These are phyloP conservation scores for Hydroisotoma schaefferi DNA, from an alignment of 2,888 invertebrate genomes.

Conservation along the genomic window DNA sequence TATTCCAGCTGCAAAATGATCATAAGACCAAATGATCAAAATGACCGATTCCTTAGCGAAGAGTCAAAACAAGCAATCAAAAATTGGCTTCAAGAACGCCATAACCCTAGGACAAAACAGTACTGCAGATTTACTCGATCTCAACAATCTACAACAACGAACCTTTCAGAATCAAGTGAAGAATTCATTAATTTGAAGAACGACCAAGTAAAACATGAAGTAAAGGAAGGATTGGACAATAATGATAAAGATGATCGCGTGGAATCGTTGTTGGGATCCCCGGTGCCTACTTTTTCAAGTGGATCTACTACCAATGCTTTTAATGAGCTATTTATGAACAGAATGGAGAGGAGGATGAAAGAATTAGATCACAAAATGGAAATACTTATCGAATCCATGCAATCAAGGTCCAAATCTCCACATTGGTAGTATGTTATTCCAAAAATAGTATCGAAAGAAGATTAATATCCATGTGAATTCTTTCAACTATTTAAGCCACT, in stretches of 20 bases:
- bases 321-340: background rate
- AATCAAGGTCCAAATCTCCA: background rate
- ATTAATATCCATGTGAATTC: no score
- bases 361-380: constrained; percentile 37
- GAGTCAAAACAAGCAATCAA: constrained; percentile 35
- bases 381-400: constrained; percentile 13
- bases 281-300: background rate
- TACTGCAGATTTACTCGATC: constrained; percentile 6
- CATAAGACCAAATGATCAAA: constrained; percentile 22
- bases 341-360: constrained; percentile 29
- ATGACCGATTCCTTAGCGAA: constrained; percentile 19
- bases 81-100: constrained; percentile 18
- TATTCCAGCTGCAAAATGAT: constrained; percentile 18
- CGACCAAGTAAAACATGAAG: background rate
- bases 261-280: background rate
- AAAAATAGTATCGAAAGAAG: no score
- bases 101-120: background rate
- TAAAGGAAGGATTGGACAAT: background rate
- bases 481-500: no score
- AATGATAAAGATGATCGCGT: background rate
- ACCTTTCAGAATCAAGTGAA: background rate
- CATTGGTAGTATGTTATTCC: background rate
- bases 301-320: background rate
- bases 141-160: constrained; percentile 7
- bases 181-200: background rate